Evolutionary conservation across 2,888 invertebrate species (phyloP).

Genomic region (Eristalinus aeneus): DNA sequence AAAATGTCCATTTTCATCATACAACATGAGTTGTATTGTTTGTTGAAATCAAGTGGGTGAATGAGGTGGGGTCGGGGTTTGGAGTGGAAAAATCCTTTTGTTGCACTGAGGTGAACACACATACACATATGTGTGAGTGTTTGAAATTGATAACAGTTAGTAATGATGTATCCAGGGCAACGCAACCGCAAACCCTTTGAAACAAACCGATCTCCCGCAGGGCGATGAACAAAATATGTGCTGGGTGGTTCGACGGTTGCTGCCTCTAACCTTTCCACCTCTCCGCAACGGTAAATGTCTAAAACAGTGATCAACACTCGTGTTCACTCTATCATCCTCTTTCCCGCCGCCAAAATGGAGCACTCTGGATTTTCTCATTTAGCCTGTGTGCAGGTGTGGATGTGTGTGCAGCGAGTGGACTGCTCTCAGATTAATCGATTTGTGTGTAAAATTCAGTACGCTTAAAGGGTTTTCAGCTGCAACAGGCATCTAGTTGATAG

Average conservation of each 20-base stretch:
- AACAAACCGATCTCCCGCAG: background rate
- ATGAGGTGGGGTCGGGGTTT: background rate
- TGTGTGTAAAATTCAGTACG: background rate
- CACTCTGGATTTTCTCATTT: no score
- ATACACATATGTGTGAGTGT: background rate
- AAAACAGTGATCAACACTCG: constrained; percentile 9
- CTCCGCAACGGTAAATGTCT: background rate
- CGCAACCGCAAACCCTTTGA: background rate
- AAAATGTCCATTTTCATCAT: no score
- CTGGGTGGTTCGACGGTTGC: background rate
- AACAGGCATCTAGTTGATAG: no score
- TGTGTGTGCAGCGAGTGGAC: background rate
- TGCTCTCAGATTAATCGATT: background rate
- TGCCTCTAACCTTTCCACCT: no score
- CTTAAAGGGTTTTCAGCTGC: background rate
- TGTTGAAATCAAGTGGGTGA: no score
- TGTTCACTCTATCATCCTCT: background rate
- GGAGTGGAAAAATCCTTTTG: no score
- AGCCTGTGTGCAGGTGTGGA: background rate
- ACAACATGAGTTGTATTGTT: no score
- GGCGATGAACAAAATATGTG: background rate
- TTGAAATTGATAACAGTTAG: constrained; percentile 18
- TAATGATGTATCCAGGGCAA: constrained; percentile 31
- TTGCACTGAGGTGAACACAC: background rate
- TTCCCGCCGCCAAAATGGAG: no score